These are phyloP conservation scores for Poeciliopsis gracilis DNA, from an alignment of 2,797 vertebrate species.

Conservation along the genomic window DNA sequence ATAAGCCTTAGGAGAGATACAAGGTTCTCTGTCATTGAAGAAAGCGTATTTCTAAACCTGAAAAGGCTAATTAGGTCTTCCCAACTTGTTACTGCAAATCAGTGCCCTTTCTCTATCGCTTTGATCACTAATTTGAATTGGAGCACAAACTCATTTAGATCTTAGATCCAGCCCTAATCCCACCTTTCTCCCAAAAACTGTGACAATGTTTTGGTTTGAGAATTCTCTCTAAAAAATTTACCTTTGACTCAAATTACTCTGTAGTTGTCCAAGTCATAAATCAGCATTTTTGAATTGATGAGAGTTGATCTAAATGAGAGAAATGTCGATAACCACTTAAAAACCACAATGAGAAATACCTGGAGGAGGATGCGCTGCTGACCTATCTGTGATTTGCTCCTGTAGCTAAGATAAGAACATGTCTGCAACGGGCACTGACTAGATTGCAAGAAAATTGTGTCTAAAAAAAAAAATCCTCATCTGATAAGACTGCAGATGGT, in stretches of 20 bases:
- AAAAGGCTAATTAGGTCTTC: neutral
- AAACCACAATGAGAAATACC: neutral
- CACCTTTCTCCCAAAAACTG: neutral
- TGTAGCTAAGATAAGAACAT: constrained; percentile 11
- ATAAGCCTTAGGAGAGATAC: neutral
- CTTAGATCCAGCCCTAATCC: neutral
- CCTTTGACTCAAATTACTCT: neutral
- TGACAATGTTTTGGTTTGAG: neutral
- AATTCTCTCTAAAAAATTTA: neutral
- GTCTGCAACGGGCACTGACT: neutral
- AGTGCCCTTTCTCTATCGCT: neutral
- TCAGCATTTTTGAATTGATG: neutral
- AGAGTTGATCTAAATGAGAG: neutral
- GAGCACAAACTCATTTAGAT: neutral
- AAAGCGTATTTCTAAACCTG: neutral
- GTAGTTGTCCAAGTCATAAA: neutral
- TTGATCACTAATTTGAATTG: neutral
- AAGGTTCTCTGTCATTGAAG: neutral
- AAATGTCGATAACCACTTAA: neutral
- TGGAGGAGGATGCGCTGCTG: neutral
- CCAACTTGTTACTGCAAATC: neutral
- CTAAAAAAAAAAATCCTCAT: constrained; percentile 1
- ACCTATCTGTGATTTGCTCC: constrained; percentile 2
- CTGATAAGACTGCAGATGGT: constrained; percentile 7
- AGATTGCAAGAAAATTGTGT: neutral